Percentiles rank a stretch among this genome's conserved stretches.
phyloP scores from a whole-genome alignment of 1,140 invertebrate species.

The Orchestia grillus region DNA sequence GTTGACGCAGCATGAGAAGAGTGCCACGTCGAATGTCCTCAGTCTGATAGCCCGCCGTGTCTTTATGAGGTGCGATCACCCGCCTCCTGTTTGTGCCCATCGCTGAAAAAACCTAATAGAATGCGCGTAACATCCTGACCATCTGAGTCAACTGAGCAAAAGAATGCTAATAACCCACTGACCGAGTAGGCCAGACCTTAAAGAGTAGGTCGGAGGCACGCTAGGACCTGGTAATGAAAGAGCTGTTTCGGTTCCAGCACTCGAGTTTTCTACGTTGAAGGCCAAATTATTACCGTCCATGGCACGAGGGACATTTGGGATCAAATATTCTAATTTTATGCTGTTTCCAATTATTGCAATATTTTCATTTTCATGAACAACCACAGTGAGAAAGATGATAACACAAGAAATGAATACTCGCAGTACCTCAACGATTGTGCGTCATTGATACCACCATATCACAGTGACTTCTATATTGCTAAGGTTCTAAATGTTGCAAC shows the following conservation, averaged over 20 bases:
- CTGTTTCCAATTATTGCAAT: not conserved
- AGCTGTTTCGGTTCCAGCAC: not conserved
- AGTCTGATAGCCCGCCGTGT: not conserved
- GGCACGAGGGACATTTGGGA: not conserved
- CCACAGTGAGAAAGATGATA: not conserved
- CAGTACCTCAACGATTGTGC: not conserved
- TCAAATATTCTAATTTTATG: not conserved
- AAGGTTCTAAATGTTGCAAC: not conserved
- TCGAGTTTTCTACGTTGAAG: not conserved
- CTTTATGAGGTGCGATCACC: not conserved
- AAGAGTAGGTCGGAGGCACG: not conserved
- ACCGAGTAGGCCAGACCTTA: not conserved
- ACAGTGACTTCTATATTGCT: not conserved
- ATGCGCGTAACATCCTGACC: slow-evolving; percentile 5
- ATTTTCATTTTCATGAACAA: not conserved
- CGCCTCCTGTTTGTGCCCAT: not conserved
- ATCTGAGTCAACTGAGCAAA: not conserved
- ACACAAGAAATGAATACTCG: not conserved
- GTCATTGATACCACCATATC: too few relatives aligned
- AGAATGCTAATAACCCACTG: not conserved
- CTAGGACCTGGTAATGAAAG: not conserved
- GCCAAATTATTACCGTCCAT: not conserved
- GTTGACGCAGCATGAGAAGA: not conserved
- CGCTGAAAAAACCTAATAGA: slow-evolving; percentile 8
- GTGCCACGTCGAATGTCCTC: not conserved